A percentile compares a stretch with the other conserved stretches of the same genome.
phyloP scores from a whole-genome alignment of 2,113 vertebrate genomes.

The Sinocyclocheilus anshuiensis region DNA sequence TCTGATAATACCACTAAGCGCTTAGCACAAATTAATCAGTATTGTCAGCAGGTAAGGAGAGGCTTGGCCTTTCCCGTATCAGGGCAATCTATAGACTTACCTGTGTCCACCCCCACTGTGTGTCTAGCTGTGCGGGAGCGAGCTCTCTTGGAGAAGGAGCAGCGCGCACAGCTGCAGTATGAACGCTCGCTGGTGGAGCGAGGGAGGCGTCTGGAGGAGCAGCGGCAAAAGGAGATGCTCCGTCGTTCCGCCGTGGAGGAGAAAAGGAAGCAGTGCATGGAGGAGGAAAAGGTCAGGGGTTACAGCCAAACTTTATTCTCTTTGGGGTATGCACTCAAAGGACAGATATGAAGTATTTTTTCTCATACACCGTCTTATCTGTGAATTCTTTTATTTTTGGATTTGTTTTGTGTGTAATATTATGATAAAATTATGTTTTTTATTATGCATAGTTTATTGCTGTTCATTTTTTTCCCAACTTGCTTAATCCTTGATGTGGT shows the following conservation, averaged over 20 bases:
- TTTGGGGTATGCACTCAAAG: not conserved
- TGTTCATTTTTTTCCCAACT: not conserved
- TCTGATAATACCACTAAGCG: constrained; percentile 16
- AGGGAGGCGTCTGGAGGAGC: constrained; percentile 86
- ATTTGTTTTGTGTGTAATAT: not conserved
- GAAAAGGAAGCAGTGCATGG: constrained; percentile 83
- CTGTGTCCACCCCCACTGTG: not conserved
- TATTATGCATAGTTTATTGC: not conserved
- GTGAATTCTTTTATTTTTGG: not conserved
- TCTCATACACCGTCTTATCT: not conserved
- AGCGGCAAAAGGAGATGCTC: constrained; percentile 81
- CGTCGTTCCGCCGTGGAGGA: constrained; percentile 86
- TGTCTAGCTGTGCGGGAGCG: constrained; percentile 78
- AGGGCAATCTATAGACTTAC: not conserved
- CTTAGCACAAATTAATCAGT: constrained; percentile 19
- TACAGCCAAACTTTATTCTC: not conserved
- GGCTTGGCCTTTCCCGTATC: not conserved
- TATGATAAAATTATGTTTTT: not conserved
- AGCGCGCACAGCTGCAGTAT: constrained; percentile 83
- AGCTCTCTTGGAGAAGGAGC: constrained; percentile 86
- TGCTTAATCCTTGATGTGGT: not conserved
- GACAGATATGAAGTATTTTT: not conserved
- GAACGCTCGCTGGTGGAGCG: constrained; percentile 86
- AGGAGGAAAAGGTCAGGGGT: constrained; percentile 86
- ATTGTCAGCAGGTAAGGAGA: constrained; percentile 23